Conservation (phyloP, 2,888 invertebrate genomes). For the Oxytorus armatus region DNA sequence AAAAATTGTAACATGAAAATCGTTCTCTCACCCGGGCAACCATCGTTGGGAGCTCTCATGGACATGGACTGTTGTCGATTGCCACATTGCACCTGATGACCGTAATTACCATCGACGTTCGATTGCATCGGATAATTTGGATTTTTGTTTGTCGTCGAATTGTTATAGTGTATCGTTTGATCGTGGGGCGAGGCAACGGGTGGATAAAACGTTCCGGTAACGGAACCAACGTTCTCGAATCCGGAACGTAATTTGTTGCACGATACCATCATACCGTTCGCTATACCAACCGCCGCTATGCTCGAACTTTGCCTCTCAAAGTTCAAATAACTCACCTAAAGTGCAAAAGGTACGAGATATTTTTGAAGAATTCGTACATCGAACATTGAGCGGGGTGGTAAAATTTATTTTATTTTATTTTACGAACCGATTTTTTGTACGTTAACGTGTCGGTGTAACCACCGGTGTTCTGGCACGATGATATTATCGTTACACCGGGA, state of each 20-base stretch:
- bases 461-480: slow-evolving; percentile 82
- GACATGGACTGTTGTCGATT: slow-evolving; percentile 81
- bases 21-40: slow-evolving; percentile 79
- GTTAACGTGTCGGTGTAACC: slow-evolving; percentile 83
- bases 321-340: slow-evolving; percentile 83
- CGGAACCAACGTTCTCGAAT: slow-evolving; percentile 92
- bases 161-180: slow-evolving; percentile 86
- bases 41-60: slow-evolving; percentile 82
- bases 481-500: slow-evolving; percentile 80
- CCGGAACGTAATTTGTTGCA: slow-evolving; percentile 93
- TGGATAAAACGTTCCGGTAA: slow-evolving; percentile 95
- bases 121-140: slow-evolving; percentile 80
- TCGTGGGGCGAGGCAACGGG: slow-evolving; percentile 94
- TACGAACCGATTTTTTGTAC: slow-evolving; percentile 80
- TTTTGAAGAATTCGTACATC: no score
- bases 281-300: slow-evolving; percentile 93
- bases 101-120: slow-evolving; percentile 79
- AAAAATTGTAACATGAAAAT: background rate
- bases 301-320: slow-evolving; percentile 82
- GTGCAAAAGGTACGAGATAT: no score
- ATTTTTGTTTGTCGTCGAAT: slow-evolving; percentile 77
- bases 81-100: slow-evolving; percentile 78
- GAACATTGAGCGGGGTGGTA: background rate
- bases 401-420: background rate
- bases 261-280: slow-evolving; percentile 94